A percentile compares a stretch with the other conserved stretches of the same genome.
phyloP scores from a whole-genome alignment of 1,140 invertebrate genomes.

The Panagrolaimus sp. region DNA sequence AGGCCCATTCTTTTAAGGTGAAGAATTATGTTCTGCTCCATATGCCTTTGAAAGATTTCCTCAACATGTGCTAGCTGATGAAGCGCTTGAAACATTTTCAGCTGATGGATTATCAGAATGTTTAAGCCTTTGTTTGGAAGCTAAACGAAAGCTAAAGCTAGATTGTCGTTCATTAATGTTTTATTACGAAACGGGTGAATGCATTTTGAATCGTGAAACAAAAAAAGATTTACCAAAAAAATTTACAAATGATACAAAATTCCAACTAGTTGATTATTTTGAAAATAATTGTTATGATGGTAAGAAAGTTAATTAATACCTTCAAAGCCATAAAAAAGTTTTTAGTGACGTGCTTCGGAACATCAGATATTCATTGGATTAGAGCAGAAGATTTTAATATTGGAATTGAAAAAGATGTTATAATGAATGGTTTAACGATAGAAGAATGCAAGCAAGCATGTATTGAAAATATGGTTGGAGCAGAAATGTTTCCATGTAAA shows the following conservation, averaged over 20 bases:
- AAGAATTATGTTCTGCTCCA: conserved; percentile 44
- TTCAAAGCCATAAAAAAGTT: conserved; percentile 5
- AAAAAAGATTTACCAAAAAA: conserved; percentile 29
- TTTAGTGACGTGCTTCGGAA: conserved; percentile 42
- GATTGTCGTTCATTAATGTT: conserved; percentile 55
- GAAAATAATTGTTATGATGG: conserved; percentile 55
- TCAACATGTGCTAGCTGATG: conserved; percentile 44
- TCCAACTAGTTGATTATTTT: conserved; percentile 53
- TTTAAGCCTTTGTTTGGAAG: conserved; percentile 48
- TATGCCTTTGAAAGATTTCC: conserved; percentile 53
- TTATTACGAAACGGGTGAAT: conserved; percentile 53
- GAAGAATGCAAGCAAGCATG: conserved; percentile 50
- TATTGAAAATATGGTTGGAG: conserved; percentile 41
- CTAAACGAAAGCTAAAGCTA: conserved; percentile 26
- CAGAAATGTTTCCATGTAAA: conserved; percentile 50
- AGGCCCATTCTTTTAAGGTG: conserved; percentile 28
- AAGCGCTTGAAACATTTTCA: conserved; percentile 43
- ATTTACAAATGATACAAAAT: conserved; percentile 38
- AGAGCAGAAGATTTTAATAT: conserved; percentile 48
- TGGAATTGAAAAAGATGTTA: conserved; percentile 44
- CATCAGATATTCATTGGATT: conserved; percentile 47
- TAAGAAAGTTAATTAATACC: conserved; percentile 12
- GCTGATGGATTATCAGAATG: conserved; percentile 43
- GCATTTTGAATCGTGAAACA: conserved; percentile 51
- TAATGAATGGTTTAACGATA: conserved; percentile 37